A percentile compares a stretch with the other conserved stretches of the same genome.
These are phyloP conservation scores for Halocaridina rubra DNA, from an alignment of 2,888 invertebrate species.

Conservation along the genomic window DNA sequence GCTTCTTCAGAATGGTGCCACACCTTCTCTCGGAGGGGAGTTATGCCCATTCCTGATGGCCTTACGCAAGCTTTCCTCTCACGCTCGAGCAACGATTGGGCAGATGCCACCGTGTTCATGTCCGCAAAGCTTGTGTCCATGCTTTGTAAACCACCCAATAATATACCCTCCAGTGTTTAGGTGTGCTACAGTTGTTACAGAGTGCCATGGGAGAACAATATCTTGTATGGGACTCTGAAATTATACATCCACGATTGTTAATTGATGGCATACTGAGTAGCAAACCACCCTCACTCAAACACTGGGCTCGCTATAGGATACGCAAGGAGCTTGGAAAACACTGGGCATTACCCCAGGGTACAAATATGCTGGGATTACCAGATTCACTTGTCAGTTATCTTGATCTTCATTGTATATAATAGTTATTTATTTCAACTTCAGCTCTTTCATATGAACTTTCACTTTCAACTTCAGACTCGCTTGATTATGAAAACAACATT, in stretches of 20 bases:
- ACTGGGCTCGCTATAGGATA: constrained; percentile 38
- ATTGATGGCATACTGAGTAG: constrained; percentile 34
- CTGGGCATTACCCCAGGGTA: constrained; percentile 51
- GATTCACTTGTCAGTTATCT: constrained; percentile 11
- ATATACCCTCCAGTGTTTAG: constrained; percentile 40
- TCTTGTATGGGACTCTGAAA: constrained; percentile 14
- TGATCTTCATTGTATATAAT: not conserved
- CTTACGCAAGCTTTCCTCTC: constrained; percentile 30
- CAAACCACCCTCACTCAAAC: constrained; percentile 27
- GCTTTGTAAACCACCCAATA: constrained; percentile 30
- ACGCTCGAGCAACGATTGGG: constrained; percentile 32
- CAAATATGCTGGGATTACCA: constrained; percentile 23
- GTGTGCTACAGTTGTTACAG: constrained; percentile 41
- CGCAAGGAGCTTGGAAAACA: constrained; percentile 2
- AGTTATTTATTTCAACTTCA: not conserved
- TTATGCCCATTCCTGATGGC: constrained; percentile 42
- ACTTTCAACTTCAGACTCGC: too few relatives aligned
- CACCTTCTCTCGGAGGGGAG: constrained; percentile 67
- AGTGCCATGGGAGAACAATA: constrained; percentile 13
- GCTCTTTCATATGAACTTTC: too few relatives aligned
- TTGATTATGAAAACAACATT: too few relatives aligned
- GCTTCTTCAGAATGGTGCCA: constrained; percentile 77
- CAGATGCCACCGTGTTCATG: constrained; percentile 39
- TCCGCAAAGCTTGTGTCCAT: constrained; percentile 22
- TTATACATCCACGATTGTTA: constrained; percentile 38